Base-by-base conservation (phyloP, 2,797 vertebrate species). In the Vespertilio murinus region DNA sequence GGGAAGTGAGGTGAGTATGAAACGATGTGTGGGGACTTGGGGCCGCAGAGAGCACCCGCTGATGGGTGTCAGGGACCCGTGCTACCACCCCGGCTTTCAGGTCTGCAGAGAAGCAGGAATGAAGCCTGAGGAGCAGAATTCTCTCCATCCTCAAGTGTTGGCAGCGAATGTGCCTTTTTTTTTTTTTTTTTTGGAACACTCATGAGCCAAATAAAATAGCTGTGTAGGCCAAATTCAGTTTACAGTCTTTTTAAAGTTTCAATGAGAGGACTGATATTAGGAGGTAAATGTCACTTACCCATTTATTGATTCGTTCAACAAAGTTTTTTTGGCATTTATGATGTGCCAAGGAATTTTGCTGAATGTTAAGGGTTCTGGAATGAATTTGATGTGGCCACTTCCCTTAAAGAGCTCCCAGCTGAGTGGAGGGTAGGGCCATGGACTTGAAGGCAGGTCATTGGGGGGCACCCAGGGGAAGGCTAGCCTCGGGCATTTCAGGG, bases 21-120 rank as follows among this genome's bases (percentile, higher is more conserved):
- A 47, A 20, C 20, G 23, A 18, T 13, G 73, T 65, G 40, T n/a
- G 0, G 42, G 30, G 88, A 42, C 78, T 18, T 18, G 54, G 64
- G 35, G 56, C 10, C 1, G 20, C 4, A 5, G 40, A 64, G n/a
- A 54, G 8, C 30, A 4, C 14, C 8, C 0, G 1, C 47, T 12
- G 13, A 4, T 0, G 0, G 10, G 59, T 2, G 3, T 23, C 40
- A 38, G 64, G 79, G 40, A 23, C 65, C 77, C 3, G 0, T 28
- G 35, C 28, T 61, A 18, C 54, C 47, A 23, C 0, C 0, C 20
- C 12, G 0, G 9, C 25, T 30, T 71, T 52, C 20, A 9, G 7
- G 20, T 82, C 38, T 42, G 45, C 28, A 80, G 88, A 84, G 13
- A 74, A 73, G 33, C 20, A 14, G 69, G 71, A 64, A 28, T 2